Evolutionary conservation across 2,113 vertebrate genomes (phyloP).

Genomic region (Heliornis fulica): DNA sequence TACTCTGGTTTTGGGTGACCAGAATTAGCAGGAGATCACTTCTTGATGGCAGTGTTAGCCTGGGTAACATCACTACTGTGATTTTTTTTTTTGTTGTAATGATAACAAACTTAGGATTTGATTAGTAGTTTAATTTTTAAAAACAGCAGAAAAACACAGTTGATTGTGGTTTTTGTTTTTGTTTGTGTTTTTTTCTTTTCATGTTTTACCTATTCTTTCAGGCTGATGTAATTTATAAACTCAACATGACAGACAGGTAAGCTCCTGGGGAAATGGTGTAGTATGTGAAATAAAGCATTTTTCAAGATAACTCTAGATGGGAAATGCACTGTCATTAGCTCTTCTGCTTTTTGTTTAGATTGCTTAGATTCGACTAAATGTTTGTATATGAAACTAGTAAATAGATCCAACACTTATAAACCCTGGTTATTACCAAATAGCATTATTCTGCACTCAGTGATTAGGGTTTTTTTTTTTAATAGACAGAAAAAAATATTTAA

Average conservation of each 20-base stretch:
- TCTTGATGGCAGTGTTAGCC: not conserved
- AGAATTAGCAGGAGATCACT: not conserved
- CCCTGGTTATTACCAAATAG: not conserved
- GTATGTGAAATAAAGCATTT: not conserved
- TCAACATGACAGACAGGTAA: constrained; percentile 99
- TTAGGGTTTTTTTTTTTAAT: not conserved
- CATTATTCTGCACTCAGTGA: not conserved
- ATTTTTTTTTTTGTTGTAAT: not conserved
- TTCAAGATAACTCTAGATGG: not conserved
- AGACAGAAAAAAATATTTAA: too few relatives aligned
- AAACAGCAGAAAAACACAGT: not conserved
- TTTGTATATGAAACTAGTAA: not conserved
- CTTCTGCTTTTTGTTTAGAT: not conserved
- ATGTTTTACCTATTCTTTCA: constrained; percentile 71
- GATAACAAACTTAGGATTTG: not conserved
- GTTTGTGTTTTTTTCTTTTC: not conserved
- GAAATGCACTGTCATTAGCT: not conserved
- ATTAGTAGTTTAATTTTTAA: not conserved
- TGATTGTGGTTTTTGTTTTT: not conserved
- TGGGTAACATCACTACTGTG: not conserved
- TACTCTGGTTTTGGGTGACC: not conserved
- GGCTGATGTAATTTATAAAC: constrained; percentile 99
- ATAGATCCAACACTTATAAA: not conserved
- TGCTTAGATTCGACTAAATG: not conserved
- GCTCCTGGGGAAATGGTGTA: constrained; percentile 15